A percentile compares a stretch with the other conserved stretches of the same genome.
Evolutionary conservation across 2,113 vertebrate genomes (phyloP).

Genomic region (Rhinopomastus cyanomelas): DNA sequence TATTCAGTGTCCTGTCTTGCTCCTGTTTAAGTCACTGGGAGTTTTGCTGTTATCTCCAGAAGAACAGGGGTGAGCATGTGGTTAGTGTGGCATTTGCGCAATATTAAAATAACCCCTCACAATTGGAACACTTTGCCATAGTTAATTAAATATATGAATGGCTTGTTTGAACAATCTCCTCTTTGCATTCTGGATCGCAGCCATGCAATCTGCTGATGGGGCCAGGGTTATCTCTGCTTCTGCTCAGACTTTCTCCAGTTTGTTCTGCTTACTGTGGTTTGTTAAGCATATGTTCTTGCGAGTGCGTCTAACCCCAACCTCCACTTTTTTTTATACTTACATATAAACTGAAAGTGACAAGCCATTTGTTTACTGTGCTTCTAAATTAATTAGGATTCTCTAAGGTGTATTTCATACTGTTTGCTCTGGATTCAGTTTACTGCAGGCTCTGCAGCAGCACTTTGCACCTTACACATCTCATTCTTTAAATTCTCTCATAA

Average conservation of each 20-base stretch:
- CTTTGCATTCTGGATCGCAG: conserved; percentile 55
- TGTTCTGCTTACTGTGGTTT: conserved; percentile 47
- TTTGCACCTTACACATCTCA: not conserved
- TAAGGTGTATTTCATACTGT: conserved; percentile 28
- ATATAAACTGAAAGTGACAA: conserved; percentile 62
- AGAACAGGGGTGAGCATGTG: conserved; percentile 25
- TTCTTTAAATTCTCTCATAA: not conserved
- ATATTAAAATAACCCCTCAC: conserved; percentile 63
- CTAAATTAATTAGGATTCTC: conserved; percentile 62
- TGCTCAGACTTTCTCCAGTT: conserved; percentile 34
- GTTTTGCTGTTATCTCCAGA: conserved; percentile 41
- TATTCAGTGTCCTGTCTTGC: not conserved
- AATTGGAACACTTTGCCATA: conserved; percentile 52
- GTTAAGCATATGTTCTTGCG: conserved; percentile 15
- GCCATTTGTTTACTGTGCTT: conserved; percentile 41
- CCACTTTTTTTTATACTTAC: conserved; percentile 43
- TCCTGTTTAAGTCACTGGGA: conserved; percentile 29
- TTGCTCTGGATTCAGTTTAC: conserved; percentile 26
- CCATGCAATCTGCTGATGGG: conserved; percentile 59
- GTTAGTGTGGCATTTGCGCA: conserved; percentile 45
- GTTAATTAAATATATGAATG: conserved; percentile 63
- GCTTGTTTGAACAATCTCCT: conserved; percentile 65
- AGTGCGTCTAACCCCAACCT: conserved; percentile 57
- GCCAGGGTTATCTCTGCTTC: conserved; percentile 55
- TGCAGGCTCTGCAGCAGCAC: not conserved